Evolutionary conservation across 2,797 vertebrate species (phyloP), one percentile per base, ranked within the genome.

Genomic region (Macroramphosus scolopax): DNA sequence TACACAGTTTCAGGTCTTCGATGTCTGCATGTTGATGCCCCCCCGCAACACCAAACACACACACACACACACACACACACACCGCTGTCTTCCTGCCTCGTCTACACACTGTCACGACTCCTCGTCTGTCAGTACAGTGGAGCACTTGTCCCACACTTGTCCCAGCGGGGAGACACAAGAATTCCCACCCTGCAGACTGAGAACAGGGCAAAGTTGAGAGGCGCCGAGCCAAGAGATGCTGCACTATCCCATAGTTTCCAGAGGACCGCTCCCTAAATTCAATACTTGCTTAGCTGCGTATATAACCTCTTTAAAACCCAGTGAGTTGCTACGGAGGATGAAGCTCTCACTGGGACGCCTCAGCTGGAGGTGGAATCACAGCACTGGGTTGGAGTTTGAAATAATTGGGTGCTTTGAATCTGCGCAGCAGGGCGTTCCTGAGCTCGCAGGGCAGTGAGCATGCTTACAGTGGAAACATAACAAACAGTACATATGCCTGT

Each of bases 151-250:
- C 14, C 40, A 29, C 31, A 2, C 47, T 58, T 17, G 16, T 41
- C 53, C 51, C 37, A 6, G 30, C 15, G 28, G 36, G 63, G 31
- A 64, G 37, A 42, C 22, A 0, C 34, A 66, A 49, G 51, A 72
- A 75, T 73, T 63, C 45, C n/a, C 50, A 43, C 42, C 38, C 68
- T 33, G 45, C 40, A 52, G 29, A 39, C 25, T 0, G 30, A 8
- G 15, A n/a, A n/a, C n/a, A n/a, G 52, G 50, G 43, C 18, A 29
- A 40, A 30, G 42, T 25, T 16, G 8, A 9, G 16, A 30, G 43
- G 40, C 59, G 0, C 22, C 0, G 43, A 31, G 50, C 61, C 63
- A 52, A 44, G 46, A 62, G 77, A 77, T 70, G 70, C 68, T 60
- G 55, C 59, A 15, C 43, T 14, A 20, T 37, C 37, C 1, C 62